These are phyloP conservation scores for Ceuthmochares aereus DNA, from an alignment of 2,113 vertebrate genomes.

Conservation along the genomic window DNA sequence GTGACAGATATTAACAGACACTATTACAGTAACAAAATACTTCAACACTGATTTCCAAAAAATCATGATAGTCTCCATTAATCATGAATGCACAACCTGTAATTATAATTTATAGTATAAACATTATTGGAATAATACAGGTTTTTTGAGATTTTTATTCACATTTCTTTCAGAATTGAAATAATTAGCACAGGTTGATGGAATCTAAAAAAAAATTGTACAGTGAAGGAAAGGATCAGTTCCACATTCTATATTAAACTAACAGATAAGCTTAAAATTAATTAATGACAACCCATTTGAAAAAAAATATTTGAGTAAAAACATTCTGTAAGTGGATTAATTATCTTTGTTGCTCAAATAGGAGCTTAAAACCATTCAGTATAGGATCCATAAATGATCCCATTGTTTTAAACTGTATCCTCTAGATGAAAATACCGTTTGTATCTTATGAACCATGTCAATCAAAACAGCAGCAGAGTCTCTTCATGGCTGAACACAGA, in stretches of 20 bases:
- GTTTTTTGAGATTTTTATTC: neutral
- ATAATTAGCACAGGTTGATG: neutral
- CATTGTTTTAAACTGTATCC: neutral
- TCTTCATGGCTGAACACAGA: neutral
- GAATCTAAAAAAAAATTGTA: neutral
- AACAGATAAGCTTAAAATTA: neutral
- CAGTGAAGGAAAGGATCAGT: neutral
- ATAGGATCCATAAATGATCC: neutral
- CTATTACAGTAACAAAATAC: neutral
- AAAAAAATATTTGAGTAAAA: neutral
- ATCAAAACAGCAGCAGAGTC: neutral
- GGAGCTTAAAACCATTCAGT: neutral
- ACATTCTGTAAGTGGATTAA: neutral
- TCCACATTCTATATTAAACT: neutral
- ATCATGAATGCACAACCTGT: neutral
- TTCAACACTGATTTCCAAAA: neutral
- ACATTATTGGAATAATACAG: neutral
- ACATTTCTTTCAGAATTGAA: neutral
- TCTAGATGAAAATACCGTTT: neutral
- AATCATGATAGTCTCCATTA: conserved; percentile 1
- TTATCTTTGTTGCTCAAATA: neutral
- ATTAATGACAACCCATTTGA: neutral
- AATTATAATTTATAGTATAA: neutral
- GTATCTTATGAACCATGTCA: neutral
- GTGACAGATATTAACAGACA: neutral